phyloP scores from a whole-genome alignment of 2,888 invertebrate genomes.

The Eugnorisma glareosa region DNA sequence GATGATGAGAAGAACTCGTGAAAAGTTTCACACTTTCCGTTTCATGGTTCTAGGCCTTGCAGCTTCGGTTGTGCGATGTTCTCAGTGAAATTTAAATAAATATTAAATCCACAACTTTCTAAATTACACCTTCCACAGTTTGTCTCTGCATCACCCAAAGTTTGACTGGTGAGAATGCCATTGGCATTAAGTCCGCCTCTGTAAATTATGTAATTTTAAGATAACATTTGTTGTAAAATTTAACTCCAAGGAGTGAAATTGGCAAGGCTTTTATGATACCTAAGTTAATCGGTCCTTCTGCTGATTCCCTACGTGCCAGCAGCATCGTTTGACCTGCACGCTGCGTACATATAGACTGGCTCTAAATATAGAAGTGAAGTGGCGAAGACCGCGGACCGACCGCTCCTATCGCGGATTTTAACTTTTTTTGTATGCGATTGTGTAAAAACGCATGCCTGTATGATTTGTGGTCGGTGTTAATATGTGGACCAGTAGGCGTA shows the following conservation, averaged over 20 bases:
- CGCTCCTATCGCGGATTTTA: constrained; percentile 63
- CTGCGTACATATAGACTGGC: constrained; percentile 57
- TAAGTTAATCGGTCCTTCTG: constrained; percentile 44
- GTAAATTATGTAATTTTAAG: too few species aligned
- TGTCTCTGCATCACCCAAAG: too few species aligned
- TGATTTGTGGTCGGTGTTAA: constrained; percentile 12
- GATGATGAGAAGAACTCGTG: background rate
- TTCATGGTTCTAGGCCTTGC: background rate
- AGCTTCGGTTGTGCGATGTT: background rate
- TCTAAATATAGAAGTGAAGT: constrained; percentile 69
- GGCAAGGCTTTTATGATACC: background rate
- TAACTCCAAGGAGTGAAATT: background rate
- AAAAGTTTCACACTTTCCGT: background rate
- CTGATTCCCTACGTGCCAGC: background rate
- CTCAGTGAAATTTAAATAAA: background rate
- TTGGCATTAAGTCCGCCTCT: too few species aligned
- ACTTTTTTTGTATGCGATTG: constrained; percentile 61
- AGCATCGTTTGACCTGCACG: constrained; percentile 66
- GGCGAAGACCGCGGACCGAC: constrained; percentile 57
- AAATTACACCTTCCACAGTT: too few species aligned
- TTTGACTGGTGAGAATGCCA: too few species aligned
- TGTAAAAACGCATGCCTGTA: constrained; percentile 47
- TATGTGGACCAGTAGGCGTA: constrained; percentile 32
- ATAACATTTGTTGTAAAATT: too few species aligned
- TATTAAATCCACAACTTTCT: too few species aligned